Evolutionary conservation across 1,140 invertebrate species (phyloP).

Genomic region (Lordiphosa mommai): DNA sequence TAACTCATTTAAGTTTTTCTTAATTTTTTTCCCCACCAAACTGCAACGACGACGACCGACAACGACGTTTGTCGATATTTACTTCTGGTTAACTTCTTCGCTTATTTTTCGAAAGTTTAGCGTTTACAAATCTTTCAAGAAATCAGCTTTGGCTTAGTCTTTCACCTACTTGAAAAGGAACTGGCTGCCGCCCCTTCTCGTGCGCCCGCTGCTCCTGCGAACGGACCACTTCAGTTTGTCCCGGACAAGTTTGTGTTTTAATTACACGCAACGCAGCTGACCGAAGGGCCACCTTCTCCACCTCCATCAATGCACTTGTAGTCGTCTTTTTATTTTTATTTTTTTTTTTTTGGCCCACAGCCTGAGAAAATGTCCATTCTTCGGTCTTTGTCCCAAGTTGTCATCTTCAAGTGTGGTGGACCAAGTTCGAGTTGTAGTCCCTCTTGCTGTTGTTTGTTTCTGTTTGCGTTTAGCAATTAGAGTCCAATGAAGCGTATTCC

Average conservation of each 20-base stretch:
- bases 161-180: slow-evolving; percentile 52
- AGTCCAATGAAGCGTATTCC: slow-evolving; percentile 76
- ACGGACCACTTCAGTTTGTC: background rate
- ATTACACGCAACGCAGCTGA: slow-evolving; percentile 66
- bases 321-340: background rate
- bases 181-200: background rate
- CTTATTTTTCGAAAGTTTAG: slow-evolving; percentile 66
- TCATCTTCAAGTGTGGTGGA: slow-evolving; percentile 18
- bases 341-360: background rate
- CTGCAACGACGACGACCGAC: slow-evolving; percentile 19
- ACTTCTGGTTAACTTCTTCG: slow-evolving; percentile 60
- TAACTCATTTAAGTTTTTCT: slow-evolving; percentile 75
- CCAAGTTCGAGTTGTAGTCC: slow-evolving; percentile 6
- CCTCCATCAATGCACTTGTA: background rate
- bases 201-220: too few relatives aligned
- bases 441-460: slow-evolving; percentile 17
- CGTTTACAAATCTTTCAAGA: slow-evolving; percentile 72
- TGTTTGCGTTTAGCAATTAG: slow-evolving; percentile 72
- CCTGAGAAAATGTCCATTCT: background rate
- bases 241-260: slow-evolving; percentile 66
- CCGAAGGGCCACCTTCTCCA: background rate
- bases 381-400: slow-evolving; percentile 2
- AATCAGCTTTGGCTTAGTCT: slow-evolving; percentile 59
- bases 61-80: slow-evolving; percentile 63
- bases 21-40: slow-evolving; percentile 50